A percentile compares a stretch with the other conserved stretches of the same genome.
Conservation (phyloP, 2,797 vertebrate species). For the Vespertilio murinus region DNA sequence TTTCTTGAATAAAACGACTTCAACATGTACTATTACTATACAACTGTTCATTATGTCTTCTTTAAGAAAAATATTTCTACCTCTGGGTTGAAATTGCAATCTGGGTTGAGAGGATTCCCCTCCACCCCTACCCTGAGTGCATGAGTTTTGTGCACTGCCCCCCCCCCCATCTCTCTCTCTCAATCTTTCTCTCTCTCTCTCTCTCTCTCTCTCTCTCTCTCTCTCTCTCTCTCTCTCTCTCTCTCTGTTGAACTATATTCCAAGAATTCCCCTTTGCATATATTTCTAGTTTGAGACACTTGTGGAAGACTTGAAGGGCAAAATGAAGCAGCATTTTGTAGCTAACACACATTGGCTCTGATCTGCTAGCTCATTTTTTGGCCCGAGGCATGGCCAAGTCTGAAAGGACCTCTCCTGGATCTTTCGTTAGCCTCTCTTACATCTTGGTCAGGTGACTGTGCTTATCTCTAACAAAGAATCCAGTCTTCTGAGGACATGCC, state of each 20-base stretch:
- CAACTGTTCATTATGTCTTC: not conserved
- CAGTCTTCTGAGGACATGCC: not conserved
- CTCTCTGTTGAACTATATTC: not conserved
- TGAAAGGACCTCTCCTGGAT: not conserved
- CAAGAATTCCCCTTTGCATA: not conserved
- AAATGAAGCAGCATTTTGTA: not conserved
- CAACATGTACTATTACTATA: not conserved
- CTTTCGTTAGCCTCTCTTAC: not conserved
- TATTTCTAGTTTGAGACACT: not conserved
- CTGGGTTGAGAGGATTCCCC: no score
- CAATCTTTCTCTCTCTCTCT: no score
- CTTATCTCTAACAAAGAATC: not conserved
- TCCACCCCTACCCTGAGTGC: no score
- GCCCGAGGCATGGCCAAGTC: not conserved
- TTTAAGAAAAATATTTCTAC: not conserved
- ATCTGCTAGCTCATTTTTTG: not conserved
- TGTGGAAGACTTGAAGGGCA: not conserved
- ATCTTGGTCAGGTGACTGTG: not conserved
- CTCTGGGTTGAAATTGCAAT: no score
- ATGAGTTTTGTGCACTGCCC: no score
- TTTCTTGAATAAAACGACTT: constrained; percentile 5
- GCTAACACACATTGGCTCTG: not conserved
- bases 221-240: no score
- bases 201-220: no score
- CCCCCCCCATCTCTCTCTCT: no score